These are phyloP conservation scores for Eurystomus glaucurus DNA, from an alignment of 2,797 vertebrate genomes.

Conservation along the genomic window DNA sequence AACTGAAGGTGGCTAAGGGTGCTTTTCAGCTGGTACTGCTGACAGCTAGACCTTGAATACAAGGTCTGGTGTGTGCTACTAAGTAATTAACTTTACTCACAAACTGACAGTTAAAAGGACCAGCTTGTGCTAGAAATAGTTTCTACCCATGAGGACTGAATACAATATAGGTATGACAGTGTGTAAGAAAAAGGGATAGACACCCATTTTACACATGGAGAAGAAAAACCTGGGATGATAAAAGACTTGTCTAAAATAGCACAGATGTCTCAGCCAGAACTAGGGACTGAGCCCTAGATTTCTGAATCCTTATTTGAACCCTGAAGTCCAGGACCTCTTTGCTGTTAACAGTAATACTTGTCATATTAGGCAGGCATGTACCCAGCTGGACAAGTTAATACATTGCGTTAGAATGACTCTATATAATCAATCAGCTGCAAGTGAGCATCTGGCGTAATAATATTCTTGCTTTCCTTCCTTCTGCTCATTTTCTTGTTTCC, in stretches of 20 bases:
- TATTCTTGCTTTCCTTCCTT: slow-evolving; percentile 4
- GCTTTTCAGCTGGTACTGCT: not conserved
- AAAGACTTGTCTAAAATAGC: not conserved
- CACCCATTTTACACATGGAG: not conserved
- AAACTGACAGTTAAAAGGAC: not conserved
- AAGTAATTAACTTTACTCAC: not conserved
- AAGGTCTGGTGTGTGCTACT: not conserved
- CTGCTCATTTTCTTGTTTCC: slow-evolving; percentile 43
- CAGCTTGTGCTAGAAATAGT: not conserved
- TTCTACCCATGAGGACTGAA: not conserved
- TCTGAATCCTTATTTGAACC: not conserved
- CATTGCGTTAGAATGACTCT: not conserved
- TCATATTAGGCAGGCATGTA: not conserved
- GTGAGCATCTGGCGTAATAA: slow-evolving; percentile 35
- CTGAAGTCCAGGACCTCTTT: not conserved
- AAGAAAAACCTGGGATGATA: not conserved
- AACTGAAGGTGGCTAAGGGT: not conserved
- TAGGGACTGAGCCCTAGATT: not conserved
- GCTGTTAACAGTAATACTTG: not conserved
- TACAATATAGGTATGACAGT: not conserved
- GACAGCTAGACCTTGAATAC: not conserved
- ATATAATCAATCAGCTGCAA: slow-evolving; percentile 33
- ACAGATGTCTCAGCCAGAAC: not conserved
- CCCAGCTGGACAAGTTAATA: not conserved
- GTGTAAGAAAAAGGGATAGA: not conserved